Evolutionary conservation across 1,140 invertebrate genomes (phyloP).

Genomic region (Pantala flavescens): DNA sequence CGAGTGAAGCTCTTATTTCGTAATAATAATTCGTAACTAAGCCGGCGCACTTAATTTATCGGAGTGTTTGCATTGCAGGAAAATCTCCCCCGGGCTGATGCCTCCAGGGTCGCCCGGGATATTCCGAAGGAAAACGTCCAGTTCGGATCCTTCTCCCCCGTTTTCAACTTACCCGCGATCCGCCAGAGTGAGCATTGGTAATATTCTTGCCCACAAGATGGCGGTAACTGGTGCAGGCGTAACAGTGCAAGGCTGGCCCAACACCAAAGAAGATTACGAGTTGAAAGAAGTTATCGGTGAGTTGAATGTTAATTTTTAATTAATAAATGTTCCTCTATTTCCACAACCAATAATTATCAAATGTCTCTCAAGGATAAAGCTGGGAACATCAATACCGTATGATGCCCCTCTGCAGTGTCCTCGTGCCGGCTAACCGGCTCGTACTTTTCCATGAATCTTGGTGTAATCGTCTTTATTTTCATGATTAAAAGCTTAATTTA

Average conservation of each 20-base stretch:
- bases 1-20: neutral
- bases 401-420: neutral
- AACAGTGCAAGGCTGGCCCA: constrained; percentile 67
- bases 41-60: neutral
- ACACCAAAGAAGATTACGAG: constrained; percentile 88
- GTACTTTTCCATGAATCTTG: neutral
- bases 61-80: constrained; percentile 33
- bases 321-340: neutral
- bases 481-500: too few species aligned
- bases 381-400: neutral
- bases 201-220: constrained; percentile 58
- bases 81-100: constrained; percentile 49
- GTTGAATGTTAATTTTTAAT: constrained; percentile 24
- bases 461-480: too few species aligned
- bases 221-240: constrained; percentile 48
- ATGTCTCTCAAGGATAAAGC: neutral
- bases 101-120: constrained; percentile 51
- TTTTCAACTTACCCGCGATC: constrained; percentile 20
- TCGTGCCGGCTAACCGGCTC: neutral
- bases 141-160: constrained; percentile 27
- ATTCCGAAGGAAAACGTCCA: constrained; percentile 51
- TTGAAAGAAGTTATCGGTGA: constrained; percentile 88
- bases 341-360: neutral
- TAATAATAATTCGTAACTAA: neutral
- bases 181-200: constrained; percentile 34